These are phyloP conservation scores for Otolemur crassicaudatus DNA, from an alignment of 2,797 vertebrate genomes.

Conservation along the genomic window DNA sequence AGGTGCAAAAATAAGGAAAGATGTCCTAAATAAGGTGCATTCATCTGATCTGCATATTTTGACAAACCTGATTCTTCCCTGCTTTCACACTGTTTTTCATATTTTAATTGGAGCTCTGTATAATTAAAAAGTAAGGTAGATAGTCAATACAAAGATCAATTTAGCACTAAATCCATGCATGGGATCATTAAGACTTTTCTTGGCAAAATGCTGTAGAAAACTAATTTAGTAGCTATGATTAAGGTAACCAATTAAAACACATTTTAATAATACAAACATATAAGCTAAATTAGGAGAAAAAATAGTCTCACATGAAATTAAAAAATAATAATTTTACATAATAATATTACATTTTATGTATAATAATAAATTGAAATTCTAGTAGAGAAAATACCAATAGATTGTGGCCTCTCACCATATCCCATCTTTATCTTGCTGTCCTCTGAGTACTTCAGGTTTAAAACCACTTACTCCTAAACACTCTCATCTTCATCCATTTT, in stretches of 20 bases:
- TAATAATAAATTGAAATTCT: not conserved
- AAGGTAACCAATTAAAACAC: not conserved
- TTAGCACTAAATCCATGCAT: not conserved
- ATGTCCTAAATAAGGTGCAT: not conserved
- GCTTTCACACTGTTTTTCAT: conserved; percentile 14
- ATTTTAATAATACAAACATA: conserved; percentile 11
- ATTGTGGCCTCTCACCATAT: not conserved
- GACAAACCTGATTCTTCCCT: not conserved
- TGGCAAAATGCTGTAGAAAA: conserved; percentile 27
- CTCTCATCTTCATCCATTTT: conserved; percentile 53
- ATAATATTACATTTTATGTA: conserved; percentile 14
- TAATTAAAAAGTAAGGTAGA: conserved; percentile 51
- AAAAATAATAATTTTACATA: not conserved
- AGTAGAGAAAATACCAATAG: not conserved
- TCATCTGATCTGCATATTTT: conserved; percentile 53
- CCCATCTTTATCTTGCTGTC: not conserved
- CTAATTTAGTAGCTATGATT: not conserved
- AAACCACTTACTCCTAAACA: not conserved
- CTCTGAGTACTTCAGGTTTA: not conserved
- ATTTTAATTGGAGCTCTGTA: conserved; percentile 62
- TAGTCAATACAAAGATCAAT: conserved; percentile 61
- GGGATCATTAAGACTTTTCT: conserved; percentile 3
- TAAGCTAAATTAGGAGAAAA: not conserved
- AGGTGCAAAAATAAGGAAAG: conserved; percentile 16
- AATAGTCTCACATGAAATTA: conserved; percentile 13